A percentile compares a stretch with the other conserved stretches of the same genome.
phyloP scores from a whole-genome alignment of 2,113 vertebrate genomes.

The Callionymus lyra region DNA sequence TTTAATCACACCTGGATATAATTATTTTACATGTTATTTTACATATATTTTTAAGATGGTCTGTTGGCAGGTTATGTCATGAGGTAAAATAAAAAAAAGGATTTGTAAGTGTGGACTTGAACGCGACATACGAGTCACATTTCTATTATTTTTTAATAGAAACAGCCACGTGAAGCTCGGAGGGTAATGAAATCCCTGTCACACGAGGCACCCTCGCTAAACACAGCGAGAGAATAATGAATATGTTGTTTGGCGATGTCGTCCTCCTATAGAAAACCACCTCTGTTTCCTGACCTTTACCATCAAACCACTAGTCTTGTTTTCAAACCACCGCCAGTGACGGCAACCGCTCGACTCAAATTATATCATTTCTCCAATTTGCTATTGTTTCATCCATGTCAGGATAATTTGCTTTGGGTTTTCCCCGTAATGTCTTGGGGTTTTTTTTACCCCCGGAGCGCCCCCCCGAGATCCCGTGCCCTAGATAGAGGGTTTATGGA shows the following conservation, averaged over 20 bases:
- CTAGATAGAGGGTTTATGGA: conserved; percentile 75
- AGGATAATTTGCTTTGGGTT: conserved; percentile 77
- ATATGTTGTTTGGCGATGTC: conserved; percentile 50
- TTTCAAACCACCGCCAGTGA: conserved; percentile 65
- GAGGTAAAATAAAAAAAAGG: conserved; percentile 19
- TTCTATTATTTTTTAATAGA: too few relatives aligned
- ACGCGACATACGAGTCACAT: too few relatives aligned
- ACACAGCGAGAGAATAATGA: conserved; percentile 60
- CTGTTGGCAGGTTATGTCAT: conserved; percentile 32
- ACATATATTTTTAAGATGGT: too few relatives aligned
- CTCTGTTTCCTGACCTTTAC: conserved; percentile 69
- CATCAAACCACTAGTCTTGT: conserved; percentile 69
- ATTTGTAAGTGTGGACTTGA: too few relatives aligned
- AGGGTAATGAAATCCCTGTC: conserved; percentile 35
- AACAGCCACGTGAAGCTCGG: too few relatives aligned
- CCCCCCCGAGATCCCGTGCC: conserved; percentile 39
- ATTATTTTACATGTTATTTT: too few relatives aligned
- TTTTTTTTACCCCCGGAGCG: conserved; percentile 44
- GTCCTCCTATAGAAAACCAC: conserved; percentile 44
- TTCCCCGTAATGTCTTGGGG: conserved; percentile 53
- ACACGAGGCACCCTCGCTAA: conserved; percentile 48
- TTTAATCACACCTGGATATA: too few relatives aligned
- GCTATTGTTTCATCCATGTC: conserved; percentile 76
- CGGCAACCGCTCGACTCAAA: conserved; percentile 68
- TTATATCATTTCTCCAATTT: conserved; percentile 78